A percentile compares a stretch with the other conserved stretches of the same genome.
Evolutionary conservation across 1,140 invertebrate species (phyloP).

Genomic region (Pseudomyrmex flavicornis): DNA sequence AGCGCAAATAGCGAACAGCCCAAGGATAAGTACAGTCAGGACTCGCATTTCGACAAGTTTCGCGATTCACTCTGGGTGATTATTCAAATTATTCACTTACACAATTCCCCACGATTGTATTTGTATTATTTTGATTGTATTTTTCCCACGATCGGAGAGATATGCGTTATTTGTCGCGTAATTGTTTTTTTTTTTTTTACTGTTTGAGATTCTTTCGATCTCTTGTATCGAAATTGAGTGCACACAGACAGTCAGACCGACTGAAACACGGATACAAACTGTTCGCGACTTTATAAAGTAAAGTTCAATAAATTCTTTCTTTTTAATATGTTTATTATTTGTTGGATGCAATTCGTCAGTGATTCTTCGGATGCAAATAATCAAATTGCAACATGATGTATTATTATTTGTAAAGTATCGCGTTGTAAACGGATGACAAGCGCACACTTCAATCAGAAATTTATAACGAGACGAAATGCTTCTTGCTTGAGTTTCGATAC

Average conservation of each 20-base stretch:
- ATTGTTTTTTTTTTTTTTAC: constrained; percentile 4
- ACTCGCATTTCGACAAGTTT: constrained; percentile 69
- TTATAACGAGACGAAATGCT: constrained; percentile 1
- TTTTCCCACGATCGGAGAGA: not conserved
- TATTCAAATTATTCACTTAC: too few relatives aligned
- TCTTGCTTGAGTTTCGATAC: constrained; percentile 4
- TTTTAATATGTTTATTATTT: not conserved
- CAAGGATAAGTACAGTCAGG: constrained; percentile 73
- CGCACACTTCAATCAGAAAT: too few relatives aligned
- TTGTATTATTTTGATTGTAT: too few relatives aligned
- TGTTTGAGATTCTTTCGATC: not conserved
- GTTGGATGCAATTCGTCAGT: too few relatives aligned
- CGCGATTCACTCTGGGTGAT: too few relatives aligned
- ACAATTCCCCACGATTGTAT: not conserved
- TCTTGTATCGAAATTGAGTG: not conserved
- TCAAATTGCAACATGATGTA: too few relatives aligned
- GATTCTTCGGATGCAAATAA: too few relatives aligned
- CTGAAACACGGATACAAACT: constrained; percentile 80
- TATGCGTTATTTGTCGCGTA: not conserved
- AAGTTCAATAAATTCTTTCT: too few relatives aligned
- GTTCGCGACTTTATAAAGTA: constrained; percentile 80
- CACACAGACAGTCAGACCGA: constrained; percentile 74
- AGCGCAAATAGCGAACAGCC: constrained; percentile 69
- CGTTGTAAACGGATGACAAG: too few relatives aligned
- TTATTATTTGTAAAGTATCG: too few relatives aligned